These are phyloP conservation scores for Vandiemenella viatica DNA, from an alignment of 2,888 invertebrate species.

Conservation along the genomic window DNA sequence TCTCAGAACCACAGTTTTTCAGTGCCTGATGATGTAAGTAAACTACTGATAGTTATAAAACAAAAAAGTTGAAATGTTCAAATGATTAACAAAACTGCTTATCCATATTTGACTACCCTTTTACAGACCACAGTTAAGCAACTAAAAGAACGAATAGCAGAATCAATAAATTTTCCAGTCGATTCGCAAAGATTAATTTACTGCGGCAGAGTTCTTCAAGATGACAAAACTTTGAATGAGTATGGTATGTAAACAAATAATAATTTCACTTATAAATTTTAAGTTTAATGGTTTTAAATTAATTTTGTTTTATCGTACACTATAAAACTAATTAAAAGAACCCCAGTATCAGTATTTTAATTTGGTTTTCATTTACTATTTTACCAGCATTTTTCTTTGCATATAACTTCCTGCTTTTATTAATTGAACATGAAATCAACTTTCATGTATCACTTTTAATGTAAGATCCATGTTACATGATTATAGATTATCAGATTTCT, in stretches of 20 bases:
- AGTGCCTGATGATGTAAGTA: slow-evolving; percentile 71
- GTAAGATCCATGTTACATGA: too few species aligned
- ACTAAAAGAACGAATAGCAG: slow-evolving; percentile 65
- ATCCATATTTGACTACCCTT: slow-evolving; percentile 3
- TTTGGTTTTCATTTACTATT: too few species aligned
- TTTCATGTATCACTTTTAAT: too few species aligned
- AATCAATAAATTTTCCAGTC: slow-evolving; percentile 61
- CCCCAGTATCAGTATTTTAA: too few species aligned
- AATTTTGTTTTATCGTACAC: too few species aligned
- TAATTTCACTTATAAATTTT: too few species aligned
- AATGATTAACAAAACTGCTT: background rate
- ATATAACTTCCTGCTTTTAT: too few species aligned
- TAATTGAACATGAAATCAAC: too few species aligned
- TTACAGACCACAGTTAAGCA: slow-evolving; percentile 61
- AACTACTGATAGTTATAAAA: background rate
- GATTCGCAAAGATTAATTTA: slow-evolving; percentile 83
- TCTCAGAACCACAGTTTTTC: slow-evolving; percentile 69
- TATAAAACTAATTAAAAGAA: too few species aligned
- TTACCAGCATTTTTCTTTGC: too few species aligned
- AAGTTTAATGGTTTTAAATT: too few species aligned
- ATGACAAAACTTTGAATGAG: slow-evolving; percentile 70
- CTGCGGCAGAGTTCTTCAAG: slow-evolving; percentile 82
- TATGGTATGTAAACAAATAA: slow-evolving; percentile 70
- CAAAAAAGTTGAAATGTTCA: background rate
- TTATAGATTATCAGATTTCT: too few species aligned